These are phyloP conservation scores for Pedetes capensis DNA, from an alignment of 2,113 vertebrate genomes.

Conservation along the genomic window DNA sequence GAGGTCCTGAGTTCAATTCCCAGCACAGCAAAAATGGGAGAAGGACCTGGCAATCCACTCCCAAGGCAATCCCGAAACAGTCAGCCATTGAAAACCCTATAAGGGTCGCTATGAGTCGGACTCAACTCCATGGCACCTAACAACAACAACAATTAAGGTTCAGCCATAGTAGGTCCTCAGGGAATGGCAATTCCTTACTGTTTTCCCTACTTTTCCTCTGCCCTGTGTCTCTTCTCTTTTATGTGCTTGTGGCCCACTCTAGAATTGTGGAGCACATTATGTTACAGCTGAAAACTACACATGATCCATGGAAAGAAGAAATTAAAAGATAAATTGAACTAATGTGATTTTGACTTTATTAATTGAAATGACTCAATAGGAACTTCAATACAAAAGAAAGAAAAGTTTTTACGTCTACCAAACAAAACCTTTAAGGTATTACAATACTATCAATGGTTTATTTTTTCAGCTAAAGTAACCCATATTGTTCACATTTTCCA, in stretches of 20 bases:
- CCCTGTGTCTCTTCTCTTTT: neutral
- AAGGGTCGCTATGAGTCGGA: too few relatives aligned
- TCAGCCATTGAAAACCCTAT: too few relatives aligned
- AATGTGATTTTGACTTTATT: slow-evolving; percentile 31
- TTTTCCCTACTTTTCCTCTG: neutral
- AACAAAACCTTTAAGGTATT: slow-evolving; percentile 54
- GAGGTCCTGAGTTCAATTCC: too few relatives aligned
- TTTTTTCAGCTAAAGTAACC: slow-evolving; percentile 62
- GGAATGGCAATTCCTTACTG: neutral
- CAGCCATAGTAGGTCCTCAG: neutral
- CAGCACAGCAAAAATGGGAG: too few relatives aligned
- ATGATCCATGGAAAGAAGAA: slow-evolving; percentile 25
- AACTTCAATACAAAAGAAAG: slow-evolving; percentile 24
- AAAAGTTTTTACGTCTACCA: neutral
- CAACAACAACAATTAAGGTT: neutral
- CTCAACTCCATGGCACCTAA: too few relatives aligned
- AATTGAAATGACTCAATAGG: slow-evolving; percentile 32
- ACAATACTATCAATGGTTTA: slow-evolving; percentile 34
- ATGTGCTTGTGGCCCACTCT: neutral
- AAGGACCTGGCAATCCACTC: too few relatives aligned
- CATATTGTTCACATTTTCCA: slow-evolving; percentile 70
- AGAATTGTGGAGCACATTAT: neutral
- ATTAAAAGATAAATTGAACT: slow-evolving; percentile 42
- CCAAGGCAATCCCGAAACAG: too few relatives aligned
- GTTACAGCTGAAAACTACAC: neutral